Conservation (phyloP, 1,140 invertebrate genomes). For the Hermetia illucens region DNA sequence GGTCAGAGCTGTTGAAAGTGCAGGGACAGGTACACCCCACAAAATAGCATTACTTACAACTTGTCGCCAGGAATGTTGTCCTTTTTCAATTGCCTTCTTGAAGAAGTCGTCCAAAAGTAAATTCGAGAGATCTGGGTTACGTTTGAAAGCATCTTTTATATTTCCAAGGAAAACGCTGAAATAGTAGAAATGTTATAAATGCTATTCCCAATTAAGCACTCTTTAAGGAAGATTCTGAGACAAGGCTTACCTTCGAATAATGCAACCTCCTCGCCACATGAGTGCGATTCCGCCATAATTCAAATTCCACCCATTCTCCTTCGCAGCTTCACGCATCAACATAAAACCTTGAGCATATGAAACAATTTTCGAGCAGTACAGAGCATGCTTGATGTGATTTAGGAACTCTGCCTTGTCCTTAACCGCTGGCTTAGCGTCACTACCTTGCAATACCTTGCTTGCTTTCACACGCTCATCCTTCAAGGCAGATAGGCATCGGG, state of each 20-base stretch:
- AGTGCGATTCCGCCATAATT: constrained; percentile 97
- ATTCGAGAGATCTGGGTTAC: constrained; percentile 78
- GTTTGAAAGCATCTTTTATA: constrained; percentile 92
- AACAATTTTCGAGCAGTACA: constrained; percentile 97
- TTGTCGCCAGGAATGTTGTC: constrained; percentile 59
- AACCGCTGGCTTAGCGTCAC: constrained; percentile 36
- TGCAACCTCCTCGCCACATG: constrained; percentile 99
- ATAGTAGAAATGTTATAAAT: constrained; percentile 7
- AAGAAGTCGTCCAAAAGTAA: constrained; percentile 95
- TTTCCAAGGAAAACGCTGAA: constrained; percentile 85
- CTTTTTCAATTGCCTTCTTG: constrained; percentile 61
- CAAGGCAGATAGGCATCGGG: constrained; percentile 83
- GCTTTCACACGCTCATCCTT: constrained; percentile 72
- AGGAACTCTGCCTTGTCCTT: constrained; percentile 73
- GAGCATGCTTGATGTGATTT: constrained; percentile 57
- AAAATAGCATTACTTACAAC: constrained; percentile 48
- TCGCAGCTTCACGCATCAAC: constrained; percentile 88
- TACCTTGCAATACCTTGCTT: constrained; percentile 61
- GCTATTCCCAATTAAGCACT: not conserved
- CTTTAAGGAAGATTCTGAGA: constrained; percentile 1
- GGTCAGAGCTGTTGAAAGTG: constrained; percentile 80
- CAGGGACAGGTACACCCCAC: constrained; percentile 83
- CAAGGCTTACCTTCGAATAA: constrained; percentile 71
- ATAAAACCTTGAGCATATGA: constrained; percentile 99
- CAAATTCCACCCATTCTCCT: constrained; percentile 82